phyloP scores from a whole-genome alignment of 1,140 invertebrate genomes.

The Hormaphis cornu region DNA sequence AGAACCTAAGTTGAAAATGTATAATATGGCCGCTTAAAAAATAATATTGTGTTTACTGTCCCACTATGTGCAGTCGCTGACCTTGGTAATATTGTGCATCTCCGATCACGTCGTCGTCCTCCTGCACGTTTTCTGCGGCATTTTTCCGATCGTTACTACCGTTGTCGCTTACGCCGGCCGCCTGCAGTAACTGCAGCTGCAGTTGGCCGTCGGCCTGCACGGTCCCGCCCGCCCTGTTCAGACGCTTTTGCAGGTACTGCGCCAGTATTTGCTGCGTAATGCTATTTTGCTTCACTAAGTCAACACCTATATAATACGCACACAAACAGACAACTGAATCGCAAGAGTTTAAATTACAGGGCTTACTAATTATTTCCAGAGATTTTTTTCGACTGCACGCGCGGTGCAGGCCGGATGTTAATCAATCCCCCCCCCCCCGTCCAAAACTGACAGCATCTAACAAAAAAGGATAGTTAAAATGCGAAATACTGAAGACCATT shows the following conservation, averaged over 20 bases:
- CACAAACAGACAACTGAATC: conserved; percentile 19
- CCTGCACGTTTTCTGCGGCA: conserved; percentile 37
- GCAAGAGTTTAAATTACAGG: too few relatives aligned
- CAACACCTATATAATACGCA: conserved; percentile 41
- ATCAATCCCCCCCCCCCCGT: too few relatives aligned
- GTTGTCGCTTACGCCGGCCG: background rate
- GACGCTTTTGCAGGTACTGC: conserved; percentile 55
- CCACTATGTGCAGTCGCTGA: too few relatives aligned
- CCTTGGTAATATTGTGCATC: background rate
- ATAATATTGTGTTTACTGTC: too few relatives aligned
- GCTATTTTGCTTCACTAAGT: conserved; percentile 57
- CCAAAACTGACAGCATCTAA: too few relatives aligned
- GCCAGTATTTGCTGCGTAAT: conserved; percentile 61
- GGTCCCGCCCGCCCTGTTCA: conserved; percentile 41
- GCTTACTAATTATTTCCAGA: background rate
- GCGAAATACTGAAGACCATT: too few relatives aligned
- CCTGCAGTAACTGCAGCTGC: conserved; percentile 38
- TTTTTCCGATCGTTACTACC: background rate
- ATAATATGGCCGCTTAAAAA: too few relatives aligned
- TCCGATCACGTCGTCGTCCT: background rate
- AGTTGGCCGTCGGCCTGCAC: conserved; percentile 35
- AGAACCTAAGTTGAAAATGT: too few relatives aligned
- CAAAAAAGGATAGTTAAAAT: too few relatives aligned
- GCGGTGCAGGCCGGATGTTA: too few relatives aligned
- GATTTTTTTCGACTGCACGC: too few relatives aligned